phyloP scores from a whole-genome alignment of 2,113 vertebrate species.

The Onychostoma macrolepis region DNA sequence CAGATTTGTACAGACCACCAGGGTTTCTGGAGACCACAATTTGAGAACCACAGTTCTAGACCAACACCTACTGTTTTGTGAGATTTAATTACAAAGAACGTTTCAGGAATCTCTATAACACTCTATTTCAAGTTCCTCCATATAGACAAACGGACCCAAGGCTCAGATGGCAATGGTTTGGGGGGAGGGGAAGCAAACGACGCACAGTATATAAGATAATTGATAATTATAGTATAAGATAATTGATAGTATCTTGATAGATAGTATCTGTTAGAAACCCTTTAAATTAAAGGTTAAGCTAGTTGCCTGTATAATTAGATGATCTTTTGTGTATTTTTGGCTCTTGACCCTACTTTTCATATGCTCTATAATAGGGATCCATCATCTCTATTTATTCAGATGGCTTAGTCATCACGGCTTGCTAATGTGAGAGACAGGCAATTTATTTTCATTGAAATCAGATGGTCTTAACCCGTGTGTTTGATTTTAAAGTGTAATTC shows the following conservation, averaged over 20 bases:
- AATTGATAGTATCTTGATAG: slow-evolving; percentile 58
- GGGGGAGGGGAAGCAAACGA: slow-evolving; percentile 47
- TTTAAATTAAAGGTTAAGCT: slow-evolving; percentile 54
- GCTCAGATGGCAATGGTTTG: slow-evolving; percentile 26
- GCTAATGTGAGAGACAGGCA: slow-evolving; percentile 7
- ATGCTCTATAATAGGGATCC: slow-evolving; percentile 7
- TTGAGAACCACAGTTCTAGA: slow-evolving; percentile 6
- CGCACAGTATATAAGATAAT: slow-evolving; percentile 45
- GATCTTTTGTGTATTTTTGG: slow-evolving; percentile 48
- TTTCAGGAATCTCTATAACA: not conserved
- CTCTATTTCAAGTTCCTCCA: not conserved
- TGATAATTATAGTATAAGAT: slow-evolving; percentile 38
- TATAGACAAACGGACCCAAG: slow-evolving; percentile 48
- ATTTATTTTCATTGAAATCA: slow-evolving; percentile 28
- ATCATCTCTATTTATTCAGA: slow-evolving; percentile 38
- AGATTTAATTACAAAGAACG: not conserved
- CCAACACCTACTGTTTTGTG: not conserved
- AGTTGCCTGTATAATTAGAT: slow-evolving; percentile 51
- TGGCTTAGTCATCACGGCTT: slow-evolving; percentile 8
- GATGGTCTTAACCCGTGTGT: not conserved
- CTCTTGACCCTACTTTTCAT: slow-evolving; percentile 31
- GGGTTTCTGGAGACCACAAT: not conserved
- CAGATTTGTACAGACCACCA: not conserved
- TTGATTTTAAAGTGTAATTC: slow-evolving; percentile 32
- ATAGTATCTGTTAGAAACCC: slow-evolving; percentile 45